Evolutionary conservation across 2,888 invertebrate genomes (phyloP).

Genomic region (Drosophila basisetae): DNA sequence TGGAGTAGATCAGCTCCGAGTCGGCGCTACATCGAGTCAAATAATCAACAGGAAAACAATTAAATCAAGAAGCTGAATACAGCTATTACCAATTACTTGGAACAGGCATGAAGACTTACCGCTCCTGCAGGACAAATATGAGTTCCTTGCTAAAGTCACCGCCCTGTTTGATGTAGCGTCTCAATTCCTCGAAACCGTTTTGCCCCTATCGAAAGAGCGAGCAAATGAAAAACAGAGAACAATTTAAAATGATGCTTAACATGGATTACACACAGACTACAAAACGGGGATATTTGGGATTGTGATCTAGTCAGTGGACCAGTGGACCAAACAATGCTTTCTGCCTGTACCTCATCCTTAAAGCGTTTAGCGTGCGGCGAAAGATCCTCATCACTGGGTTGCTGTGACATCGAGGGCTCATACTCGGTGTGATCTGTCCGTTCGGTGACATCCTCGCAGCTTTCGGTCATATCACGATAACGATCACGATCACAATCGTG

Average conservation of each 20-base stretch:
- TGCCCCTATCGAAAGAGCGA: constrained; percentile 89
- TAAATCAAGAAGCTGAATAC: background rate
- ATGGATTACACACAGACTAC: too few relatives aligned
- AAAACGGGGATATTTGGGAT: background rate
- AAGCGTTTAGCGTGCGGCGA: constrained; percentile 78
- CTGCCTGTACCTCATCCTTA: constrained; percentile 77
- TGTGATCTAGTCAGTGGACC: background rate
- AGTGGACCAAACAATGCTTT: constrained; percentile 42
- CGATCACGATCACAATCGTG: constrained; percentile 27
- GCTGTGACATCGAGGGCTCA: constrained; percentile 73
- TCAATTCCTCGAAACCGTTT: constrained; percentile 96
- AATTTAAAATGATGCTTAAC: background rate
- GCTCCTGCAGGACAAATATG: constrained; percentile 94
- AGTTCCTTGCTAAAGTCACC: constrained; percentile 97
- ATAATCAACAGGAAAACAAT: background rate
- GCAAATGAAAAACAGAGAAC: background rate
- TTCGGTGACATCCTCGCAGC: constrained; percentile 74
- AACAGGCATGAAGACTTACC: constrained; percentile 87
- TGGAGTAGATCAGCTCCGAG: constrained; percentile 95
- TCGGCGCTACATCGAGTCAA: constrained; percentile 89
- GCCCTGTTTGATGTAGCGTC: constrained; percentile 96
- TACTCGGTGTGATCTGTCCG: constrained; percentile 57
- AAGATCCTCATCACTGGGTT: constrained; percentile 72
- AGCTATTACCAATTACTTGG: background rate
- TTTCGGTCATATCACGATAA: constrained; percentile 41